Conservation (phyloP, 2,888 invertebrate species). For the Brachypterus glaber region DNA sequence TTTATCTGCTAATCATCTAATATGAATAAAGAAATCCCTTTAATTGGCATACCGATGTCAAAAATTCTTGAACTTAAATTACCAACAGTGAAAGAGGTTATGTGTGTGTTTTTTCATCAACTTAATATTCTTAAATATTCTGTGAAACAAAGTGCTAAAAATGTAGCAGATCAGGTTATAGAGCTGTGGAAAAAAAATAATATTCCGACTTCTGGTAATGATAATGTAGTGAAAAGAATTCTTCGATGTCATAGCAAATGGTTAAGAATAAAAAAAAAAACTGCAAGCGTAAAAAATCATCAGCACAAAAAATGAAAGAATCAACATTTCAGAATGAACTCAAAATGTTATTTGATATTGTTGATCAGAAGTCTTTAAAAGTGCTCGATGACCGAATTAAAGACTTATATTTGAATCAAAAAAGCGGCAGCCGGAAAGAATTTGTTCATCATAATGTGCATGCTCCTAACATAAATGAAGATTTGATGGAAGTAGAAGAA, state of each 20-base stretch:
- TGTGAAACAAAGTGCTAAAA: not conserved
- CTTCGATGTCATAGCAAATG: not conserved
- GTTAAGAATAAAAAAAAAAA: not conserved
- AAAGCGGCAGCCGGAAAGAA: not conserved
- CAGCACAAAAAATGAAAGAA: not conserved
- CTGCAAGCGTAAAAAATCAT: not conserved
- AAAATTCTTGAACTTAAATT: not conserved
- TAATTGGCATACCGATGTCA: not conserved
- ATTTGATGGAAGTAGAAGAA: not conserved
- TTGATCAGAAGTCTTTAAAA: not conserved
- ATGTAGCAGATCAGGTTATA: not conserved
- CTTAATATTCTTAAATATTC: not conserved
- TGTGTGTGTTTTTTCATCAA: not conserved
- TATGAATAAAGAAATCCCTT: not conserved
- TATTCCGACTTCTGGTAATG: not conserved
- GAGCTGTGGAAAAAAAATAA: not conserved
- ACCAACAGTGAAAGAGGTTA: constrained; percentile 1
- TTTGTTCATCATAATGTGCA: not conserved
- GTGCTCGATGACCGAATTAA: not conserved
- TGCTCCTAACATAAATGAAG: not conserved
- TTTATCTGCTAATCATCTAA: not conserved
- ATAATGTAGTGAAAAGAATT: not conserved
- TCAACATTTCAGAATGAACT: not conserved
- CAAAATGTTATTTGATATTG: not conserved
- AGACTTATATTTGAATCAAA: not conserved